Evolutionary conservation across 2,113 vertebrate genomes (phyloP), one percentile per base, ranked within the genome.

Genomic region (Cairina moschata): DNA sequence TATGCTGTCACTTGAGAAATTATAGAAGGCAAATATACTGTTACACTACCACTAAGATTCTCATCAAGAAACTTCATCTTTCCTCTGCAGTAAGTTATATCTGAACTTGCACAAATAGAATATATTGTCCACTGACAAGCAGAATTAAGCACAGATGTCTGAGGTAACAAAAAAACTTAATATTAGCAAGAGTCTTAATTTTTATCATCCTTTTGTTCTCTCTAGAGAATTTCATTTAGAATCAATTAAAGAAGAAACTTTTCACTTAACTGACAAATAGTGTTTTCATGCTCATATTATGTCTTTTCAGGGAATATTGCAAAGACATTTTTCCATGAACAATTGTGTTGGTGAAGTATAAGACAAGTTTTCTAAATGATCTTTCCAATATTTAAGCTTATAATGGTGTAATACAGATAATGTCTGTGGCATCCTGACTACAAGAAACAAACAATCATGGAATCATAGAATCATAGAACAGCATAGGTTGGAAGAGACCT

Each of bases 131-230:
- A 72, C 86, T 84, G 76, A 75, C 77, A 86, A 82, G 36, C 76
- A n/a, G 50, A 90, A 92, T 87, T 89, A 62, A 75, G 34, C 44
- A 87, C 77, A 96, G 86, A 86, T 92, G 73, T 69, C 58, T 78
- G 80, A 89, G 73, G 66, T 86, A 93, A 60, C 72, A 86, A 68
- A 84, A 86, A 91, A 22, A 93, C 11, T 52, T 60, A 67, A 75
- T 84, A 68, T 65, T 89, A 78, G 13, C 32, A 77, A 91, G 9
- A 8, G 4, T 84, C 28, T 78, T 78, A 82, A 68, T 86, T 95
- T 73, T 94, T 78, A 81, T 72, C 0, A 0, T 82, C 8, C 5
- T 76, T 59, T 26, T 48, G 21, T 79, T 86, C 56, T 86, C 18
- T 66, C 80, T 32, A 73, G 50, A 86, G 31, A 89, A 93, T 91